phyloP scores from a whole-genome alignment of 2,113 vertebrate species.

The Cryptotis parvus region DNA sequence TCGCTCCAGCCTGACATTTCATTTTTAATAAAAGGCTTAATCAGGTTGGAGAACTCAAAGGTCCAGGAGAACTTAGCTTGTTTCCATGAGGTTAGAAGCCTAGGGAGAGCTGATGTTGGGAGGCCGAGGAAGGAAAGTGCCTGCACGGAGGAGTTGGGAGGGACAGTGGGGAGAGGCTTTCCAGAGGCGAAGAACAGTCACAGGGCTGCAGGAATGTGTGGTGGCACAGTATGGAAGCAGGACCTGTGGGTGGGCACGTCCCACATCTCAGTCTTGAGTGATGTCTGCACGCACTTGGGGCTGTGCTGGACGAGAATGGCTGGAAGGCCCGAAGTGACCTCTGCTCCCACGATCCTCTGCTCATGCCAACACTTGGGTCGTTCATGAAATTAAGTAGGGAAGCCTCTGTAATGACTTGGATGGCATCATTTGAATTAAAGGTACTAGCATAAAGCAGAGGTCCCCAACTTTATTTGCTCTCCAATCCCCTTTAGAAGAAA shows the following conservation, averaged over 20 bases:
- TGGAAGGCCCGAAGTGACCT: not conserved
- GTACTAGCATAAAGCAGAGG: not conserved
- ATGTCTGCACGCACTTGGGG: not conserved
- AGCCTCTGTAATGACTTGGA: not conserved
- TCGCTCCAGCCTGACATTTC: too few relatives aligned
- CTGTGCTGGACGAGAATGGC: not conserved
- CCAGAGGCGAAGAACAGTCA: not conserved
- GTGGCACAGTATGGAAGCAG: not conserved
- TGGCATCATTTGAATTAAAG: conserved; percentile 49
- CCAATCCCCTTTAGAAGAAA: too few relatives aligned
- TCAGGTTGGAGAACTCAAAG: not conserved
- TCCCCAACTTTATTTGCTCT: too few relatives aligned
- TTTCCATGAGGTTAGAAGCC: not conserved
- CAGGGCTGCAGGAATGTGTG: not conserved
- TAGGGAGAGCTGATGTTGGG: not conserved
- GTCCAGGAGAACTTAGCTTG: not conserved
- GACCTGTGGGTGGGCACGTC: too few relatives aligned
- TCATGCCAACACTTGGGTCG: not conserved
- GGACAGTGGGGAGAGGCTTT: not conserved
- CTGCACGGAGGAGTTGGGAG: not conserved
- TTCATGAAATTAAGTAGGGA: not conserved
- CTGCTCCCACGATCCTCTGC: not conserved
- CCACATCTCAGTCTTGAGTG: rapidly evolving
- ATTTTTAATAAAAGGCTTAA: conserved; percentile 9
- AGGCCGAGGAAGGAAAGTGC: not conserved